Conservation (phyloP, 2,888 invertebrate species). For the Plemyria rubiginata region DNA sequence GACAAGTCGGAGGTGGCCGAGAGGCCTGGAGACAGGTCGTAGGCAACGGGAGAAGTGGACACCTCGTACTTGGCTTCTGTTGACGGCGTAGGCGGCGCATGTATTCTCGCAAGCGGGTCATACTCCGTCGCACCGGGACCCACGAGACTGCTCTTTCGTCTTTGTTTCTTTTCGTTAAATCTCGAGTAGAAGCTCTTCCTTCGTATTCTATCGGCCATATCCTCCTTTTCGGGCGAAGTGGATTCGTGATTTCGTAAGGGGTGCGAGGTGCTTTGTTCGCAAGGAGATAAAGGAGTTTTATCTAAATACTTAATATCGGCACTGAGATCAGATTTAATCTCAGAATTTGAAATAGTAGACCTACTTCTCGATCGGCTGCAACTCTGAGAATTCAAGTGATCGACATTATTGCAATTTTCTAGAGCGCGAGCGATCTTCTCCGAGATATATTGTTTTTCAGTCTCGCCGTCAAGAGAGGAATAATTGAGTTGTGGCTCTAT, state of each 20-base stretch:
- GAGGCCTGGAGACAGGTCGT: conserved; percentile 73
- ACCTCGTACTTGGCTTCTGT: conserved; percentile 65
- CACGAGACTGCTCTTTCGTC: conserved; percentile 88
- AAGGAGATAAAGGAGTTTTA: conserved; percentile 56
- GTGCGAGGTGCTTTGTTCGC: conserved; percentile 59
- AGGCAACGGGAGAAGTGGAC: conserved; percentile 69
- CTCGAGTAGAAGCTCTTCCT: conserved; percentile 95
- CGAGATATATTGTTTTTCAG: conserved; percentile 61
- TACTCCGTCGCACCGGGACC: conserved; percentile 86
- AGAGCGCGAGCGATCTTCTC: conserved; percentile 61
- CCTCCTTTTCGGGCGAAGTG: conserved; percentile 85
- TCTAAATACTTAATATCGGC: conserved; percentile 59
- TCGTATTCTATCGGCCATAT: conserved; percentile 93
- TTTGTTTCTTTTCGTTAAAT: conserved; percentile 93
- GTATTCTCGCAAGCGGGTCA: conserved; percentile 77
- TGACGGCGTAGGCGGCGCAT: conserved; percentile 64
- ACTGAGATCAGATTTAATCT: conserved; percentile 76
- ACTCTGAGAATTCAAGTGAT: conserved; percentile 54
- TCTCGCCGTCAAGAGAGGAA: conserved; percentile 65
- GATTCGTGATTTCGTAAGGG: conserved; percentile 76
- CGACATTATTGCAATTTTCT: conserved; percentile 52
- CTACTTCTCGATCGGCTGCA: conserved; percentile 75
- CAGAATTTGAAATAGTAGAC: conserved; percentile 76
- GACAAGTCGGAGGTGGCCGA: conserved; percentile 72
- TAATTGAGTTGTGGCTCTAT: conserved; percentile 80